phyloP scores from a whole-genome alignment of 2,113 vertebrate species.

The Ptychochromis oligacanthus region DNA sequence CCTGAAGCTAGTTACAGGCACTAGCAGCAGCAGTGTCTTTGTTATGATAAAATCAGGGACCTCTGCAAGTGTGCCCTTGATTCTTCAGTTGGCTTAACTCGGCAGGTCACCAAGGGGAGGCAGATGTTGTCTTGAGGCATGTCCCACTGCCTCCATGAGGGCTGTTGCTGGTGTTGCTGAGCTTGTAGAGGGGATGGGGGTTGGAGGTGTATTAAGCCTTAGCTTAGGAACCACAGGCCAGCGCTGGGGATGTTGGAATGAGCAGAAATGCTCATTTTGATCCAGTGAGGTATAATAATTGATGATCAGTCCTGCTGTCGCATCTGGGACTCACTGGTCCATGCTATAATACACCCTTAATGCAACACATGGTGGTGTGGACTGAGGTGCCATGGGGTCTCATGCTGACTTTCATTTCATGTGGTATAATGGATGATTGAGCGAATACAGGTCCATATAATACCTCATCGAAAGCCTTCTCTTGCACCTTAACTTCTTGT shows the following conservation, averaged over 20 bases:
- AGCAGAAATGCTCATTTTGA: conserved; percentile 80
- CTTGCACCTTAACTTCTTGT: neutral
- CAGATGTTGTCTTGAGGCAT: conserved; percentile 84
- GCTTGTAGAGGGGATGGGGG: conserved; percentile 61
- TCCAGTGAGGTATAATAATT: conserved; percentile 86
- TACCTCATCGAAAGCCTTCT: conserved; percentile 12
- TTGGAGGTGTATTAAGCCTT: conserved; percentile 53
- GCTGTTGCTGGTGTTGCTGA: conserved; percentile 72
- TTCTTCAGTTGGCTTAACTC: conserved; percentile 76
- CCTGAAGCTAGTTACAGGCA: conserved; percentile 64
- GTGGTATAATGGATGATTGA: conserved; percentile 40
- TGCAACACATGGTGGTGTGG: conserved; percentile 72
- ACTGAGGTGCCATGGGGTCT: conserved; percentile 56
- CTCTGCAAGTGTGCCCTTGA: conserved; percentile 72
- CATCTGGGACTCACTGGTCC: conserved; percentile 78
- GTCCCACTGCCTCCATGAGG: conserved; percentile 57
- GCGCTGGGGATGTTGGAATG: conserved; percentile 53
- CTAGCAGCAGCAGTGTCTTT: conserved; percentile 52
- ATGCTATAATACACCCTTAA: conserved; percentile 67
- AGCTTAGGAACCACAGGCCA: conserved; percentile 58
- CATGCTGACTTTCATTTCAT: conserved; percentile 58
- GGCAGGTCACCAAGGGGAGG: conserved; percentile 72
- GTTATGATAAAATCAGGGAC: conserved; percentile 71
- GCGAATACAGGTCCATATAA: conserved; percentile 25
- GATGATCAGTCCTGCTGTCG: conserved; percentile 83